Percentiles rank a stretch among this genome's conserved stretches.
Conservation (phyloP, 2,113 vertebrate species). For the Balaeniceps rex region DNA sequence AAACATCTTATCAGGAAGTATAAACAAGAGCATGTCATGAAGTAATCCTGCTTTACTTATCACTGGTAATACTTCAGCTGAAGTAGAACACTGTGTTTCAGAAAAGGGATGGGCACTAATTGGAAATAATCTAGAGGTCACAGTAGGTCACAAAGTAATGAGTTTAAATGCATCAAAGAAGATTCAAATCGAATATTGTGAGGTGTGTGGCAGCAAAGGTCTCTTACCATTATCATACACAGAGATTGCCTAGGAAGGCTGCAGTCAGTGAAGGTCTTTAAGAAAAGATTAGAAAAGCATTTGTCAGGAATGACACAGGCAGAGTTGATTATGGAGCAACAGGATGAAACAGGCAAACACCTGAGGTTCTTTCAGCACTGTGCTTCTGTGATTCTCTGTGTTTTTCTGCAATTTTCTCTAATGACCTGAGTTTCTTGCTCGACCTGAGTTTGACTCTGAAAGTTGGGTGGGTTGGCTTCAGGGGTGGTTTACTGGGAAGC, state of each 20-base stretch:
- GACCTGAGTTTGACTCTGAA: background rate
- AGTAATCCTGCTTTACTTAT: background rate
- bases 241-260: background rate
- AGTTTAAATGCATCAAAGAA: background rate
- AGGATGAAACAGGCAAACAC: background rate
- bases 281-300: background rate
- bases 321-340: background rate
- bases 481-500: fast-evolving
- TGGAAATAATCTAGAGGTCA: background rate
- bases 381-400: fast-evolving
- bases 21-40: background rate
- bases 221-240: background rate
- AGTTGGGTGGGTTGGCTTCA: background rate
- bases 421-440: background rate
- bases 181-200: background rate
- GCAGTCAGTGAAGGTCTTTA: background rate
- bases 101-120: background rate
- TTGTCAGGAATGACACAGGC: background rate
- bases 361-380: background rate
- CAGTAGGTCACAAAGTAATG: background rate
- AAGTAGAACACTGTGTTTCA: background rate
- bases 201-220: background rate
- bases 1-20: background rate
- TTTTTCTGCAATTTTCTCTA: background rate
- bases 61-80: background rate